Base-by-base conservation (phyloP, 2,113 vertebrate genomes). In the Propithecus coquereli region DNA sequence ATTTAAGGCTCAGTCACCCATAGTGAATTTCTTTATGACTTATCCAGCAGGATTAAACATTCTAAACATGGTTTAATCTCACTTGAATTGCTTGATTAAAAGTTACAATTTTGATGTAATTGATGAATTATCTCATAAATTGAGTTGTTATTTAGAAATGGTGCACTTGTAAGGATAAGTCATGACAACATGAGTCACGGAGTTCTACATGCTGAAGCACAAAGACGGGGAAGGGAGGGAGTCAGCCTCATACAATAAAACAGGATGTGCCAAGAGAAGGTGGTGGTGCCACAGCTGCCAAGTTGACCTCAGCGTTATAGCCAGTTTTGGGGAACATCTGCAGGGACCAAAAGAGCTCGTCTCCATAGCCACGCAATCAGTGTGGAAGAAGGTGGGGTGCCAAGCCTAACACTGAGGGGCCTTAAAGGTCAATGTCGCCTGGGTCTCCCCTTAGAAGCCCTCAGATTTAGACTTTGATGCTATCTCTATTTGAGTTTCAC, bases 1-100 rank as follows among this genome's bases (percentile, higher is more conserved):
- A 93, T 59, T 91, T 93, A 77, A 82, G 68, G 83, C 18, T 89
- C 79, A 91, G 73, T 87, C 87, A 96, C 87, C 63, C 76, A 90
- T 34, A 79, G 27, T 89, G 54, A 50, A 84, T 91, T 90, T 95
- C 83, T 96, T 93, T 76, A 71, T 61, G 40, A 95, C 63, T 88
- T 87, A 68, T 27, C 37, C 79, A 80, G 92, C 20, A 96, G 77
- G 13, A 40, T 83, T 93, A 83, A 94, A 79, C 22, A 43, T 77
- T 77, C 57, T 84, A 95, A 93, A 86, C 81, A 50, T 81, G 13
- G 65, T 22, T 87, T 91, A 40, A 40, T 81, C 65, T 91, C 52
- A 86, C 11, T 79, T 96, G 77, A 95, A 84, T 43, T 80, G 54
- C 8, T 50, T 95, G 66, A 81, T 82, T 96, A 63, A 65, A 96